Evolutionary conservation across 2,888 invertebrate genomes (phyloP), one percentile per base, ranked within the genome.

Genomic region (Cephus pygmeus): DNA sequence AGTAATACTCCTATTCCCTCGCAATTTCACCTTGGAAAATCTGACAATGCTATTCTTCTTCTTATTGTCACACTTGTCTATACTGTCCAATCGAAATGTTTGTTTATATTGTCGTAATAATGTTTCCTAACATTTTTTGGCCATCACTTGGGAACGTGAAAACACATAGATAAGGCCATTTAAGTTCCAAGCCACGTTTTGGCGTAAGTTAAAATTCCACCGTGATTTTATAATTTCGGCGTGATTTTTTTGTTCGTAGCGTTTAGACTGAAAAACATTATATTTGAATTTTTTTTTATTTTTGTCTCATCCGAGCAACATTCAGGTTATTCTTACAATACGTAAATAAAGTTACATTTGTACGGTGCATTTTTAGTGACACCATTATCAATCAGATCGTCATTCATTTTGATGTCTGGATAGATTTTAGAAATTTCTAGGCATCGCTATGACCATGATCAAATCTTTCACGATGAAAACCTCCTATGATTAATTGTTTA

Each of bases 1-100:
- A 87, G 85, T 87, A 86, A 87, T 86, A 86, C 86, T 87, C 86
- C 87, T 85, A 83, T 81, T 84, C 83, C 83, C 71, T 71, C 31
- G 71, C 71, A 34, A 56, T 56, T 56, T 56, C 56, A 56, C 23
- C 23, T 71, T 71, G 31, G 23, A 71, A 71, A 31, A 71, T 33
- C 71, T 33, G 71, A 71, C 34, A 33, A 23, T 11, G 71, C 71
- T 71, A 71, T 71, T 34, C 56, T 56, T 56, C 56, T 56, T 71
- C 71, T 71, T 71, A 71, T 15, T 71, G 34, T 71, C 34, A 77
- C 76, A 79, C 77, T 77, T 75, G 75, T 77, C 73, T 78, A 73
- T 81, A 80, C 75, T 77, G 76, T 82, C 78, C 82, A 82, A 78
- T 81, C 56, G 76, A 81, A 73, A 83, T 78, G 81, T 83, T 83